Evolutionary conservation across 2,797 vertebrate species (phyloP), one percentile per base, ranked within the genome.

Genomic region (Molossus alvarezi): DNA sequence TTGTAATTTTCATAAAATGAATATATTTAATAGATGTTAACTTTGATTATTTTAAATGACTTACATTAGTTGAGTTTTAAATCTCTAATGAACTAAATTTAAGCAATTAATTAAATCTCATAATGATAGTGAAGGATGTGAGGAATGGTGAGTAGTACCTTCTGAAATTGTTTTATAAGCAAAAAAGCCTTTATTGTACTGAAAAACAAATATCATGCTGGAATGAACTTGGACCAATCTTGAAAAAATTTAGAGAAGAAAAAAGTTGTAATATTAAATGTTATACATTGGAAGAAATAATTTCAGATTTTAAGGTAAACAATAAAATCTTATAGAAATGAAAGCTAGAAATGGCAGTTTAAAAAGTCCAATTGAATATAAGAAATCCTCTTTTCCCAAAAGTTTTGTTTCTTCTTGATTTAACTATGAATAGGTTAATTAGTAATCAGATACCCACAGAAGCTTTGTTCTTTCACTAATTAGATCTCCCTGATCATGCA

Each of bases 341-440:
- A 92, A 95, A 93, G 90, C 25, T 21, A 87, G 25, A 84, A 87
- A n/a, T 64, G 20, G 23, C 11, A 21, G 8, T 89, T 37, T 72
- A 55, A 65, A 67, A 92, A 83, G 17, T 84, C 14, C 58, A 8
- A 18, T 94, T 79, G 53, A 94, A 57, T 48, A 71, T 12, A 86
- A 11, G 11, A 90, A 88, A 29, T 1, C 3, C 1, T 83, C 9
- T 93, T 90, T 92, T 21, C 17, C 27, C 15, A 6, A 75, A 94
- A 84, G 53, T 76, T 94, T 88, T 51, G 9, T 58, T 88, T 64
- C 69, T 79, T 84, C 33, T 88, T 45, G 25, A 88, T 96, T 95
- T 95, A 67, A 80, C 81, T 96, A n/a, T 82, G 81, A 79, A 45
- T 71, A 91, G 73, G 69, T 94, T 90, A 95, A 97, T 88, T 75